Base-by-base conservation (phyloP, 1,140 invertebrate genomes). In the Lutraria rhynchaena region DNA sequence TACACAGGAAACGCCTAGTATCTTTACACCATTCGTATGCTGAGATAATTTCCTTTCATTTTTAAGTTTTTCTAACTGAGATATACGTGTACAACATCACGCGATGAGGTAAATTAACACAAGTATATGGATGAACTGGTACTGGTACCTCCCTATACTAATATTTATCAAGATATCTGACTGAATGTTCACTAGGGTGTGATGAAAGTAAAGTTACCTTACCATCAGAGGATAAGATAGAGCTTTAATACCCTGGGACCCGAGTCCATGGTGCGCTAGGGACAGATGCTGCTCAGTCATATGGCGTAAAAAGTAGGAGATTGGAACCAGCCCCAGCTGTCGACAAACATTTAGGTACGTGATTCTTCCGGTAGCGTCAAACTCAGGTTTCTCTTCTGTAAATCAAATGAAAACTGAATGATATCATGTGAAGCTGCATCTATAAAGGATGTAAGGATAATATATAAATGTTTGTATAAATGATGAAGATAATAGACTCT, bases 191-290 rank as follows among this genome's bases (percentile, higher is more conserved):
- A 44, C n/a, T 61, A 19, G n/a, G n/a, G n/a, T n/a, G n/a, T n/a
- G n/a, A n/a, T n/a, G n/a, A n/a, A n/a, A 17, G 17, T 24, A 51
- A 24, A 37, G 0, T 87, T 78, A 0, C 82, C 88, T 49, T 61
- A 90, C 90, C 85, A 85, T 87, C 22, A 92, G 81, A 1, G 91
- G 87, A 31, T 87, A 86, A 35, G 89, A 83, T 22, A 92, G 85
- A 17, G 91, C 90, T 83, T 89, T 89, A 71, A 89, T 87, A 67
- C 90, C 91, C 3, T 78, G 67, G 5, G 89, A 76, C 1, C 90
- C 91, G 11, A 92, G 84, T 31, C 89, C 89, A 69, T 91, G 90
- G 63, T 90, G 87, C 31, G 83, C 88, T 87, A 92, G 87, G 9
- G 67, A 73, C 17, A 92, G 82, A 27, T 85, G 74, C 27, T 77